These are phyloP conservation scores for Brachionus calyciflorus DNA, from an alignment of 1,140 invertebrate genomes.

Conservation along the genomic window DNA sequence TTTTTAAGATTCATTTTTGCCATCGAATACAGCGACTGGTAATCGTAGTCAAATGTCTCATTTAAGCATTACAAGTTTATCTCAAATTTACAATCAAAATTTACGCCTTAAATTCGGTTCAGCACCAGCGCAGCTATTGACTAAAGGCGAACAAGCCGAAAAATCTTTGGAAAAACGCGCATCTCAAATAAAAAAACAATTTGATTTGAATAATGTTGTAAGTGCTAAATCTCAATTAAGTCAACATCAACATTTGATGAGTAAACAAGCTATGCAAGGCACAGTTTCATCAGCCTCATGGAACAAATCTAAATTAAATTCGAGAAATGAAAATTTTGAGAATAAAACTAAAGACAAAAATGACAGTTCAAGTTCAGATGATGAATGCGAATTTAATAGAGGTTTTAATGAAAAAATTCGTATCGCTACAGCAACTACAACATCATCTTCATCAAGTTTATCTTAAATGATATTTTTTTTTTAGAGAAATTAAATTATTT, in stretches of 20 bases:
- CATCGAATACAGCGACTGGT: constrained; percentile 29
- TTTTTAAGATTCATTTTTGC: constrained; percentile 44
- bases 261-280: constrained; percentile 44
- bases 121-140: constrained; percentile 32
- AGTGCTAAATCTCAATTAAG: constrained; percentile 31
- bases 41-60: constrained; percentile 43
- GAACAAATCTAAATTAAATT: constrained; percentile 25
- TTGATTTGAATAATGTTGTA: constrained; percentile 9
- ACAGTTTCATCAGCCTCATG: constrained; percentile 43
- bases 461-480: too few relatives aligned
- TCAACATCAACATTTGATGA: constrained; percentile 17
- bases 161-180: constrained; percentile 21
- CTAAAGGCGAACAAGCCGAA: constrained; percentile 41
- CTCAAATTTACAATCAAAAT: constrained; percentile 45
- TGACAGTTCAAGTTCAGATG: background rate
- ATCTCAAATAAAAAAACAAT: constrained; percentile 36
- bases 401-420: constrained; percentile 13
- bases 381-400: background rate
- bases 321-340: background rate
- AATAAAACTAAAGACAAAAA: background rate
- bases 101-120: constrained; percentile 42
- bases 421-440: background rate
- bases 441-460: constrained; percentile 19
- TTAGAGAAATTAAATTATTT: too few relatives aligned
- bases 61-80: constrained; percentile 29